Evolutionary conservation across 2,888 invertebrate species (phyloP).

Genomic region (Phengaris arion): DNA sequence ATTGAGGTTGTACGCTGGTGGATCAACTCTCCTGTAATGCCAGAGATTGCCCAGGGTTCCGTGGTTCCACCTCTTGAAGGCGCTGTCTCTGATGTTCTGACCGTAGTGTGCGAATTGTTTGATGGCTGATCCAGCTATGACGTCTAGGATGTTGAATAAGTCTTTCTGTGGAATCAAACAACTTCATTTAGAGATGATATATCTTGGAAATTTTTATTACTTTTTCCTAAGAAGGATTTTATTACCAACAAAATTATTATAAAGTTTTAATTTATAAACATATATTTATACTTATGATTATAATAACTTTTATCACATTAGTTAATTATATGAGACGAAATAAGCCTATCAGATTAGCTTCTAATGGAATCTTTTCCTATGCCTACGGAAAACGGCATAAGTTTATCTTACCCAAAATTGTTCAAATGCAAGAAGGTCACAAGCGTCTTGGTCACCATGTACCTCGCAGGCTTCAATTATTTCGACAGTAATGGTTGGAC

Average conservation of each 20-base stretch:
- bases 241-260: no score
- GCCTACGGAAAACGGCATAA: no score
- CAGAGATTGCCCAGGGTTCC: conserved; percentile 38
- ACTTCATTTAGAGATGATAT: no score
- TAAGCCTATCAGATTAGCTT: no score
- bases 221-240: no score
- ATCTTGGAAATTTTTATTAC: no score
- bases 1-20: conserved; percentile 41
- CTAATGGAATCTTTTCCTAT: no score
- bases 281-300: no score
- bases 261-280: no score
- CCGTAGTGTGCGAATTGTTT: conserved; percentile 46
- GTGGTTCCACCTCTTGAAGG: conserved; percentile 43
- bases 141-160: conserved; percentile 29
- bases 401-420: conserved; percentile 7
- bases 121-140: conserved; percentile 40
- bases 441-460: neutral
- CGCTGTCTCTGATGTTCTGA: conserved; percentile 42
- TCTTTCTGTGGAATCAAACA: conserved; percentile 16
- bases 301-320: no score
- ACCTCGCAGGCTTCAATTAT: neutral
- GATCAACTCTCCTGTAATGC: conserved; percentile 37
- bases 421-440: conserved; percentile 6
- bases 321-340: no score
- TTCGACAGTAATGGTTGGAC: neutral